Evolutionary conservation across 1,140 invertebrate genomes (phyloP).

Genomic region (Schmidtea mediterranea): DNA sequence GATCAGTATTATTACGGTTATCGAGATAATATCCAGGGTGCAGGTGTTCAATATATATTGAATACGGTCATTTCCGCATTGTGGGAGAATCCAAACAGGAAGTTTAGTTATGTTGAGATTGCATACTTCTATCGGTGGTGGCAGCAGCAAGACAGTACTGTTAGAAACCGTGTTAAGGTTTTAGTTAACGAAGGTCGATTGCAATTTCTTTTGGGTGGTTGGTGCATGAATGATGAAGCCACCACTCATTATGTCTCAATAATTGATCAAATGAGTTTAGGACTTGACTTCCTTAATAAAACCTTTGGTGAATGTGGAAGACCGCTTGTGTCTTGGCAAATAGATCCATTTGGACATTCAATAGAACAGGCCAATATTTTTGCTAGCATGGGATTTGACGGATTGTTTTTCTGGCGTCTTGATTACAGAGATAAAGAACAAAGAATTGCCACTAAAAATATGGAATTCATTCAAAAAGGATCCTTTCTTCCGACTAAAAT

Average conservation of each 20-base stretch:
- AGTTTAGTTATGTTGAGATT: conserved; percentile 42
- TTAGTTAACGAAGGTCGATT: conserved; percentile 30
- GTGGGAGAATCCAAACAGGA: conserved; percentile 36
- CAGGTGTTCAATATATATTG: conserved; percentile 43
- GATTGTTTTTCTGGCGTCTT: conserved; percentile 54
- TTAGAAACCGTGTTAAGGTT: conserved; percentile 31
- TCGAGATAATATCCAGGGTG: conserved; percentile 12
- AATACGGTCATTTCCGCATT: conserved; percentile 57
- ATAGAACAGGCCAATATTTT: conserved; percentile 3
- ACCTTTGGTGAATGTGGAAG: conserved; percentile 52
- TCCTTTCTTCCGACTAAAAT: not conserved
- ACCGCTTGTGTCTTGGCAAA: conserved; percentile 61
- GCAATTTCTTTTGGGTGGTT: conserved; percentile 52
- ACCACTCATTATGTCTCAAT: conserved; percentile 63
- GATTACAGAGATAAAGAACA: conserved; percentile 54
- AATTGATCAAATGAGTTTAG: conserved; percentile 57
- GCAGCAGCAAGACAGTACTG: conserved; percentile 35
- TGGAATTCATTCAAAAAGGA: conserved; percentile 40
- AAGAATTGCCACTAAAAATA: conserved; percentile 34
- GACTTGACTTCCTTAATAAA: conserved; percentile 39
- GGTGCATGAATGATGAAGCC: conserved; percentile 82
- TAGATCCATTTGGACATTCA: conserved; percentile 72
- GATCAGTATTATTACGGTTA: conserved; percentile 65
- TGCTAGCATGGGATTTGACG: conserved; percentile 38
- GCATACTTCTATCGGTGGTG: conserved; percentile 82